Conservation (phyloP, 2,113 vertebrate genomes). For the Sitta europaea region DNA sequence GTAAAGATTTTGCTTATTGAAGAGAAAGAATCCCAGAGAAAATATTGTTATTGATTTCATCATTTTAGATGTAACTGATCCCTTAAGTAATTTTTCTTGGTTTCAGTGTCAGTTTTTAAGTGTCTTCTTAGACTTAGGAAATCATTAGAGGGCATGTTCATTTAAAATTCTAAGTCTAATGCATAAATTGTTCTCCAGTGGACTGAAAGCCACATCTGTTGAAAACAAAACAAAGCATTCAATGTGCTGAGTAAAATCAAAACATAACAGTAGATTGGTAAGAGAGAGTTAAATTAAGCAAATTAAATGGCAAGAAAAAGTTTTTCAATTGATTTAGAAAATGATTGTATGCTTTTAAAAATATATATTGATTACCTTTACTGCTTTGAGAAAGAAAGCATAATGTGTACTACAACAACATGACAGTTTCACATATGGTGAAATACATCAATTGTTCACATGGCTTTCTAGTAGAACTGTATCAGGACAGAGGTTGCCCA, state of each 20-base stretch:
- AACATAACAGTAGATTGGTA: constrained; percentile 65
- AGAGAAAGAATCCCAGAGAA: constrained; percentile 85
- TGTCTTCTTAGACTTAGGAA: constrained; percentile 74
- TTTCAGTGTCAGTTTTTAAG: constrained; percentile 80
- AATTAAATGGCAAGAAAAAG: constrained; percentile 82
- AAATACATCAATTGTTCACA: background rate
- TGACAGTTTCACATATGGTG: background rate
- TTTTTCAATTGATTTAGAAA: constrained; percentile 78
- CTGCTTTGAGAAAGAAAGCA: constrained; percentile 14
- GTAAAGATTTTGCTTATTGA: constrained; percentile 85
- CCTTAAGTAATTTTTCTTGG: constrained; percentile 88
- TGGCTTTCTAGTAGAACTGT: background rate
- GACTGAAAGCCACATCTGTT: constrained; percentile 82
- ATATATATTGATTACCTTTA: constrained; percentile 78
- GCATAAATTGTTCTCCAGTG: constrained; percentile 78
- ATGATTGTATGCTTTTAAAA: constrained; percentile 70
- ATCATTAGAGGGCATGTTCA: constrained; percentile 75
- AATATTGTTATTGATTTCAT: constrained; percentile 99
- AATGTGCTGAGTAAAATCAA: constrained; percentile 72
- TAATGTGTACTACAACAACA: background rate
- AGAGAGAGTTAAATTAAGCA: constrained; percentile 75
- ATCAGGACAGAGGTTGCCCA: background rate
- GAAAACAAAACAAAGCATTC: constrained; percentile 77
- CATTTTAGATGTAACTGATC: constrained; percentile 93
- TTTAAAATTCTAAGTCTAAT: constrained; percentile 85